phyloP scores from a whole-genome alignment of 2,888 invertebrate species.

The Tineola bisselliella region DNA sequence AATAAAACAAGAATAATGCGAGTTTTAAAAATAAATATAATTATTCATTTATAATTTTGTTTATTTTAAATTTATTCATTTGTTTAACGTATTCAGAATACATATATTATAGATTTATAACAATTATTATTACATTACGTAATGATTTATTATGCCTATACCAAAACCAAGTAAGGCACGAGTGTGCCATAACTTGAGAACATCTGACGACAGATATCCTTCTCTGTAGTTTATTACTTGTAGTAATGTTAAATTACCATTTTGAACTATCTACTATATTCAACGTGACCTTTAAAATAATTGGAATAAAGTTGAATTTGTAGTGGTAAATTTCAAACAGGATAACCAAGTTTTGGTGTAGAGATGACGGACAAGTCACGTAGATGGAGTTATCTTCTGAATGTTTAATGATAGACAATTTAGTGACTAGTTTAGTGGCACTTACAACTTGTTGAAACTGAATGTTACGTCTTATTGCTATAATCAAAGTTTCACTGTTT shows the following conservation, averaged over 20 bases:
- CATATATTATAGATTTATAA: too few species aligned
- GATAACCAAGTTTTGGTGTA: neutral
- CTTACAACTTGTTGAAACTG: neutral
- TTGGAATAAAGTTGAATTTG: neutral
- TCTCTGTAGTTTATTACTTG: neutral
- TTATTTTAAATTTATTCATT: too few species aligned
- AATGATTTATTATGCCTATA: neutral
- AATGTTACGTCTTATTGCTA: neutral
- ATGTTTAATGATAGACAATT: slow-evolving; percentile 7
- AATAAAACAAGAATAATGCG: too few species aligned
- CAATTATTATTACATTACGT: too few species aligned
- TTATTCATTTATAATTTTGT: too few species aligned
- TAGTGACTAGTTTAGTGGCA: neutral
- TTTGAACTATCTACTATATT: too few species aligned
- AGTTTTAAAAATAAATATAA: too few species aligned
- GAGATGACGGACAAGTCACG: slow-evolving; percentile 4
- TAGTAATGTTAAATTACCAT: neutral
- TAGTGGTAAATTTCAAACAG: neutral
- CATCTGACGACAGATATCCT: neutral
- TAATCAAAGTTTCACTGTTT: neutral
- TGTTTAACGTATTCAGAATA: too few species aligned
- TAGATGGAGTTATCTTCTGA: neutral
- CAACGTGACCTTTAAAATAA: neutral
- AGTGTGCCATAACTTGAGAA: neutral
- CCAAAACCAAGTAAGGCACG: neutral